Conservation (phyloP, 2,113 vertebrate species). For the Australoheros scitulus region DNA sequence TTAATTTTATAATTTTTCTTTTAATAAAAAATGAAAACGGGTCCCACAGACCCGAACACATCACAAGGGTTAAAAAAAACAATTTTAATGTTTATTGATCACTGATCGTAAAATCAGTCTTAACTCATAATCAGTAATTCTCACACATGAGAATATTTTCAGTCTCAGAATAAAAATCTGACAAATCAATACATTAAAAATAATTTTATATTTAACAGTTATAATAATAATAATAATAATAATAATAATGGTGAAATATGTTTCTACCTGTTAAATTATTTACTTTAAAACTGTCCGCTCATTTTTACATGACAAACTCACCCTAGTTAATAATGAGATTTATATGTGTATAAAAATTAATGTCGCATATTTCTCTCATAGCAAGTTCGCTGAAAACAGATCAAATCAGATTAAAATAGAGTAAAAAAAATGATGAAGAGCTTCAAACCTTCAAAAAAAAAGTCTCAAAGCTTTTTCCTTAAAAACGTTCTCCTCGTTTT, state of each 20-base stretch:
- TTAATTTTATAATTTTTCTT: too few relatives aligned
- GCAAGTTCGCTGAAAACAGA: too few relatives aligned
- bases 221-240: too few relatives aligned
- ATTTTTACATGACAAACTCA: neutral
- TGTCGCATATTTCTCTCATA: too few relatives aligned
- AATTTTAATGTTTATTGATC: neutral
- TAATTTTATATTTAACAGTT: neutral
- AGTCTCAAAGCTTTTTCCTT: too few relatives aligned
- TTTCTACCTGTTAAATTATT: neutral
- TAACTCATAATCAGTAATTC: rapidly evolving
- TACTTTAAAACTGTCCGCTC: neutral
- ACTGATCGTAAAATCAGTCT: neutral
- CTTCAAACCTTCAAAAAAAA: too few relatives aligned
- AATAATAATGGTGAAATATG: too few relatives aligned
- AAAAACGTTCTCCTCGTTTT: too few relatives aligned
- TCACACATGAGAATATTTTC: neutral
- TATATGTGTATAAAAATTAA: neutral
- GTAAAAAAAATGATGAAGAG: too few relatives aligned
- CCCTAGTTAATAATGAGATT: neutral
- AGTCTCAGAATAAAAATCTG: neutral
- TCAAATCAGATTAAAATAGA: too few relatives aligned
- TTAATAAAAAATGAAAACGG: too few relatives aligned
- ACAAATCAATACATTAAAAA: neutral
- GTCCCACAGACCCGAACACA: too few relatives aligned
- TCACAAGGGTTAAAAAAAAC: neutral